Base-by-base conservation (phyloP, 2,797 vertebrate species). In the Merluccius polli region DNA sequence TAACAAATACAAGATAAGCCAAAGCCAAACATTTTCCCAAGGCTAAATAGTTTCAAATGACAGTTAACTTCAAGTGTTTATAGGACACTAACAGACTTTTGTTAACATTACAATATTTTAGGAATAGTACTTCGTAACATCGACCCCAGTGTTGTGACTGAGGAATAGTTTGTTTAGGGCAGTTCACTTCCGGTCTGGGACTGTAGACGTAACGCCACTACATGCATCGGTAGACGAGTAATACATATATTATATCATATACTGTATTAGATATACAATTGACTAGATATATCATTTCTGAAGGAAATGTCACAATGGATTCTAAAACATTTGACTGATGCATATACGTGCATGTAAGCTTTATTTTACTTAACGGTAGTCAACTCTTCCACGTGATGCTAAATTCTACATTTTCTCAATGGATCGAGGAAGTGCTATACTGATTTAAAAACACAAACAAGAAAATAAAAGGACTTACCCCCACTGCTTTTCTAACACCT, bases 401-500 rank as follows among this genome's bases (percentile, higher is more conserved):
- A 71, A 77, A 63, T 73, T 0, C 1, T 30, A 2, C 48, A 4
- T 21, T 78, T 69, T 70, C 59, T 70, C 35, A 48, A 18, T 29
- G 67, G 29, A 29, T 1, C 4, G 16, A 72, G 36, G 35, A 52
- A 18, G 5, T 2, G 27, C 36, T 69, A 71, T 3, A 36, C 75
- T 73, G 31, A 30, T 72, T 68, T 41, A 67, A 68, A 32, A 16
- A 78, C 4, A 74, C 38, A 76, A 78, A 81, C 72, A 75, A 5
- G 72, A 73, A 67, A 82, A 33, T 65, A 80, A 73, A 81, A 70
- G 74, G 44, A 85, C 85, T 87, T 85, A 85, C 81, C 78, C 81
- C 79, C 18, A 41, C 41, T 35, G 73, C 36, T 82, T 82, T 71
- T 78, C 71, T 79, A 75, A 70, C 30, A 35, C 32, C 41, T 29